These are phyloP conservation scores for Tetramorium simillimum DNA, from an alignment of 1,140 invertebrate genomes.

Conservation along the genomic window DNA sequence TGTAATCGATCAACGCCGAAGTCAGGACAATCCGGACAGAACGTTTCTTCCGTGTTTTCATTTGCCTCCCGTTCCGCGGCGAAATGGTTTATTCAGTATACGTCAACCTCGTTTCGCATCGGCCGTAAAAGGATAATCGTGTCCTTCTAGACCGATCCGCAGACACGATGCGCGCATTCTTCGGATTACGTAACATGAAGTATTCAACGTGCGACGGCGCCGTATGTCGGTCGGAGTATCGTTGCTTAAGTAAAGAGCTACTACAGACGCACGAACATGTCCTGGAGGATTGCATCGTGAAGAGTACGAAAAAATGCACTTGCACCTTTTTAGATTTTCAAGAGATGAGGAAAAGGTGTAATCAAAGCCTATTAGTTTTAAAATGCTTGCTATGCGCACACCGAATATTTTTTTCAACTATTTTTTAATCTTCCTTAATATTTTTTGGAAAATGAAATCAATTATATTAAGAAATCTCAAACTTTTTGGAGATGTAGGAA, in stretches of 20 bases:
- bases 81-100: slow-evolving; percentile 80
- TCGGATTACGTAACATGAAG: slow-evolving; percentile 73
- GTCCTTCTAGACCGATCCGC: slow-evolving; percentile 72
- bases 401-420: neutral
- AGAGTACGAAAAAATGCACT: slow-evolving; percentile 6
- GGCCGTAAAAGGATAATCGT: slow-evolving; percentile 81
- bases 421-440: neutral
- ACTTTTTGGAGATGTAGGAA: neutral
- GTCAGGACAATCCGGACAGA: slow-evolving; percentile 29
- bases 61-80: slow-evolving; percentile 50
- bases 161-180: slow-evolving; percentile 66
- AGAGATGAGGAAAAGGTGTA: neutral
- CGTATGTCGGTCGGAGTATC: slow-evolving; percentile 72
- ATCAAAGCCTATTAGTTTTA: neutral
- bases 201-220: slow-evolving; percentile 77
- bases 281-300: neutral
- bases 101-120: slow-evolving; percentile 77
- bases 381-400: no score
- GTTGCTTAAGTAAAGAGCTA: slow-evolving; percentile 72
- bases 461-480: neutral
- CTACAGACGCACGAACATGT: slow-evolving; percentile 40
- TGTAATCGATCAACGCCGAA: slow-evolving; percentile 48
- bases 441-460: neutral
- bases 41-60: slow-evolving; percentile 62
- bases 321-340: slow-evolving; percentile 23